Percentiles rank a stretch among this genome's conserved stretches.
Conservation (phyloP, 2,888 invertebrate species). For the Drosophila kambysellisi region DNA sequence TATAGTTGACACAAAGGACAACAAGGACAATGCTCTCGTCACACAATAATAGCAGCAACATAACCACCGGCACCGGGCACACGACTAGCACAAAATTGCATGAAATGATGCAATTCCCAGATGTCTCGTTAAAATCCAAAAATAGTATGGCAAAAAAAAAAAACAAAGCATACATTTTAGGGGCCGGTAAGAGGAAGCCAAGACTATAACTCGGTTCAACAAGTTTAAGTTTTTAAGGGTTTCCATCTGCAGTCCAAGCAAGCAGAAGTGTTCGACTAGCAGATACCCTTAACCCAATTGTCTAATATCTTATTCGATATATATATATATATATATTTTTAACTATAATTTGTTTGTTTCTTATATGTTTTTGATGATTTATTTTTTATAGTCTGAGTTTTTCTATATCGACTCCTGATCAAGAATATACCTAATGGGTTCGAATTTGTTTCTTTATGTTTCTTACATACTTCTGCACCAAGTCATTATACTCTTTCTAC, state of each 20-base stretch:
- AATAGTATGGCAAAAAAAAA: slow-evolving; percentile 36
- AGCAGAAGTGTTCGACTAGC: not conserved
- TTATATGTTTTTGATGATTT: no score
- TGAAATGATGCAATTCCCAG: slow-evolving; percentile 72
- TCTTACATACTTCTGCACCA: not conserved
- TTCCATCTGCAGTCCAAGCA: not conserved
- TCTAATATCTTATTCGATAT: no score
- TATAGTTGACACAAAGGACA: slow-evolving; percentile 75
- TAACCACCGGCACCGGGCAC: slow-evolving; percentile 22
- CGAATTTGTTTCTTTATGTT: not conserved
- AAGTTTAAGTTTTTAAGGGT: slow-evolving; percentile 16
- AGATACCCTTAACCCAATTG: not conserved
- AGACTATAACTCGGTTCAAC: slow-evolving; percentile 11
- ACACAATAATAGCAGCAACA: slow-evolving; percentile 52
- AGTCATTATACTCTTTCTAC: not conserved
- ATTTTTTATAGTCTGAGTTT: no score
- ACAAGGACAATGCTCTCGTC: slow-evolving; percentile 62
- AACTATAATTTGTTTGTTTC: no score
- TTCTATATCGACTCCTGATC: not conserved
- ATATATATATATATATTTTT: no score
- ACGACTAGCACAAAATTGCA: slow-evolving; percentile 55
- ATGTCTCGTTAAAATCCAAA: slow-evolving; percentile 76
- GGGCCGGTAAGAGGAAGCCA: not conserved
- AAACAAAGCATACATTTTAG: slow-evolving; percentile 40
- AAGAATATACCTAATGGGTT: not conserved